Conservation (phyloP, 1,140 invertebrate genomes). For the Leptinotarsa undecemlineata region DNA sequence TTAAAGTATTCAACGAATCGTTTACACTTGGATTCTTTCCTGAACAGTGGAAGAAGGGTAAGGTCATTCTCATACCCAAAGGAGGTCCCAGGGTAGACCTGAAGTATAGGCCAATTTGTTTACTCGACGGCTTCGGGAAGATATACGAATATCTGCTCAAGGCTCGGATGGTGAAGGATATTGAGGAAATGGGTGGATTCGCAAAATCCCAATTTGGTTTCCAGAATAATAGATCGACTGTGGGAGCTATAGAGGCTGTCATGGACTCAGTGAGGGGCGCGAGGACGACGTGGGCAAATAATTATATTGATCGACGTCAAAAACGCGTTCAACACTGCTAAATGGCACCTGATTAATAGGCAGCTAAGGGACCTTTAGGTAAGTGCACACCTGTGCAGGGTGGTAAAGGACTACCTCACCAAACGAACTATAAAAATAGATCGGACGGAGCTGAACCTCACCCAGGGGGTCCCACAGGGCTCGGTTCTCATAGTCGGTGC, state of each 20-base stretch:
- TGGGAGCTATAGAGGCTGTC: background rate
- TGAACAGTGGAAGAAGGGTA: constrained; percentile 15
- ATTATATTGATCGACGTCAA: background rate
- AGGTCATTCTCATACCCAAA: constrained; percentile 25
- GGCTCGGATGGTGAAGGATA: background rate
- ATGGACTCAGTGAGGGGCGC: background rate
- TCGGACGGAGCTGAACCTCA: no score
- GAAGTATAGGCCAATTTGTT: constrained; percentile 20
- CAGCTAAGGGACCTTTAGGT: no score
- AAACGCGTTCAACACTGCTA: background rate
- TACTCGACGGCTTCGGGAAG: background rate
- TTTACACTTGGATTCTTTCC: background rate
- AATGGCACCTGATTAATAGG: background rate
- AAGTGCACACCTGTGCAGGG: no score
- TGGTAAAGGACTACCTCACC: no score
- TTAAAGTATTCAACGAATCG: background rate
- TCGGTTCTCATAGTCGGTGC: constrained; percentile 15
- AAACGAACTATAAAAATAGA: no score
- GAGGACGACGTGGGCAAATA: background rate
- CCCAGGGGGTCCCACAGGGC: constrained; percentile 17
- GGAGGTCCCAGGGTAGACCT: background rate
- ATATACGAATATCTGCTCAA: background rate
- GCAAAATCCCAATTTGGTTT: background rate
- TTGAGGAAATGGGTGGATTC: background rate
- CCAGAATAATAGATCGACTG: background rate